Percentiles rank a stretch among this genome's conserved stretches.
Evolutionary conservation across 35 echinoderm and acorn worm species (phyloP).

Genomic region (Acanthaster planci): DNA sequence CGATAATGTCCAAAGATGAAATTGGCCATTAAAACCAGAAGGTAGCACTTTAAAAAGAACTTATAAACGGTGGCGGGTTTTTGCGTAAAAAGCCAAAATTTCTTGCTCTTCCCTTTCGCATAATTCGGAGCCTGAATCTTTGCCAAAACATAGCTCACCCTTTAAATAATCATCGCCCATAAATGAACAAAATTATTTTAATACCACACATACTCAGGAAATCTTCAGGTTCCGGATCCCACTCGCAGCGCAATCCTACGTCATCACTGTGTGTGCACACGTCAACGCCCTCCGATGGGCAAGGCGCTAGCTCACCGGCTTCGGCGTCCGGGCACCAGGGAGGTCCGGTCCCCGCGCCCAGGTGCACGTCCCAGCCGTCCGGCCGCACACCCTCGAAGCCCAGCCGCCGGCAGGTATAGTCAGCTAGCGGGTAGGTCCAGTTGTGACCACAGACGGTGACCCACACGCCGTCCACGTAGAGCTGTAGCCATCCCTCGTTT

Average conservation of each 20-base stretch:
- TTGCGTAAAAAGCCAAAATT: too few species aligned
- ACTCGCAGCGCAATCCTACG: neutral
- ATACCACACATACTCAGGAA: neutral
- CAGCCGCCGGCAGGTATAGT: neutral
- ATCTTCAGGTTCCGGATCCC: constrained; percentile 7
- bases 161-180: too few species aligned
- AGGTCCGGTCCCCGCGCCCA: neutral
- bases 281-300: neutral
- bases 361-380: neutral
- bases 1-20: too few species aligned
- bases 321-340: neutral
- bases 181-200: too few species aligned
- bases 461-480: neutral
- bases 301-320: neutral
- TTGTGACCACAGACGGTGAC: neutral
- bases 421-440: neutral
- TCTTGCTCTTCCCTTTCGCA: too few species aligned
- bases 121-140: too few species aligned
- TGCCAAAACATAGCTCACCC: too few species aligned
- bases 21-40: too few species aligned
- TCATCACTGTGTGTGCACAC: constrained; percentile 18
- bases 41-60: too few species aligned
- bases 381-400: constrained; percentile 9
- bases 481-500: neutral
- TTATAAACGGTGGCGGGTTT: too few species aligned